Evolutionary conservation across 1,140 invertebrate species (phyloP).

Genomic region (Drosophila biarmipes): DNA sequence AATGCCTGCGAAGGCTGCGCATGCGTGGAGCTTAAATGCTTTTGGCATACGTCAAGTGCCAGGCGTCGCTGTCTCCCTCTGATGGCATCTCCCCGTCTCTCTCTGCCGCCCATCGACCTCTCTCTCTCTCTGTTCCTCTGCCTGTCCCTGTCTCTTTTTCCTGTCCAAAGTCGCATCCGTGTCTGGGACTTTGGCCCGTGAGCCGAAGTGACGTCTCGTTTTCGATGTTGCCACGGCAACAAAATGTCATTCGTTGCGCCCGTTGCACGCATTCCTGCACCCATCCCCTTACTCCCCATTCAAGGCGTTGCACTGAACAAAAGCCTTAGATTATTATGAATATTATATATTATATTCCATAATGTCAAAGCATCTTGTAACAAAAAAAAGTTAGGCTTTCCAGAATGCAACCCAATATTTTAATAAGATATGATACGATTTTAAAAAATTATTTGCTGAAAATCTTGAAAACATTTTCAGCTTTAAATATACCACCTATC

Average conservation of each 20-base stretch:
- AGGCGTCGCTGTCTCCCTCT: constrained; percentile 16
- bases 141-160: constrained; percentile 10
- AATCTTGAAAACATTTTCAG: too few species aligned
- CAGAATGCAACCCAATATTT: too few species aligned
- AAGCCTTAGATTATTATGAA: too few species aligned
- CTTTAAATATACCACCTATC: too few species aligned
- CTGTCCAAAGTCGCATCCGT: constrained; percentile 18
- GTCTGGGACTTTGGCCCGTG: constrained; percentile 17
- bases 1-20: constrained; percentile 48
- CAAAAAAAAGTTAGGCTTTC: too few species aligned
- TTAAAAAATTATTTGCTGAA: too few species aligned
- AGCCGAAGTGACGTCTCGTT: constrained; percentile 36
- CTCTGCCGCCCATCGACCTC: background rate
- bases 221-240: constrained; percentile 30
- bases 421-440: too few species aligned
- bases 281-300: constrained; percentile 4
- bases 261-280: constrained; percentile 59
- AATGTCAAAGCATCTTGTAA: too few species aligned
- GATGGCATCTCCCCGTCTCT: background rate
- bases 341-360: background rate
- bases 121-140: constrained; percentile 7
- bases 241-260: constrained; percentile 57
- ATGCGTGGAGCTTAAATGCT: constrained; percentile 71
- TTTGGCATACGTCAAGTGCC: constrained; percentile 72
- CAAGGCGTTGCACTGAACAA: constrained; percentile 9